Conservation (phyloP, 2,113 vertebrate genomes). For the Lontra canadensis region DNA sequence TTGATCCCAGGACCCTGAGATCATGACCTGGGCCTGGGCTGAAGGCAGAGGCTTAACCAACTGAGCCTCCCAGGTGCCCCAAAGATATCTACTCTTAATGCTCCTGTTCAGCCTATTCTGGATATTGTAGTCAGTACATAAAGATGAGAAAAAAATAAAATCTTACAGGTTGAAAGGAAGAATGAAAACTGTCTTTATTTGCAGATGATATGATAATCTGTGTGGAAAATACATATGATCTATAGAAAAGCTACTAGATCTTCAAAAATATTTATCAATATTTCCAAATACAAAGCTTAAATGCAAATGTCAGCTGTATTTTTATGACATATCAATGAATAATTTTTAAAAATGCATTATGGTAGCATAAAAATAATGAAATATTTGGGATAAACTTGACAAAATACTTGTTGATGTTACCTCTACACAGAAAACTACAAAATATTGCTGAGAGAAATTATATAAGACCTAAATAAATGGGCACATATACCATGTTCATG, state of each 20-base stretch:
- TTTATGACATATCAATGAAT: not conserved
- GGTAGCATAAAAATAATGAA: not conserved
- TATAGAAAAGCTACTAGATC: not conserved
- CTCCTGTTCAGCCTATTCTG: not conserved
- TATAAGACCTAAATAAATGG: not conserved
- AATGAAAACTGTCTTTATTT: not conserved
- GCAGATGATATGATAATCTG: not conserved
- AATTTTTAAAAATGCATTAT: not conserved
- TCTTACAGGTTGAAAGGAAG: not conserved
- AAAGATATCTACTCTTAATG: not conserved
- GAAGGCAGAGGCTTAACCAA: too few relatives aligned
- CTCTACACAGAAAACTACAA: not conserved
- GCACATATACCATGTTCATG: not conserved
- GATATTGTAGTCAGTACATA: not conserved
- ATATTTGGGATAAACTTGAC: not conserved
- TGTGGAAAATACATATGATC: not conserved
- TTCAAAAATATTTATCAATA: not conserved
- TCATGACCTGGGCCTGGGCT: too few relatives aligned
- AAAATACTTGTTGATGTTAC: not conserved
- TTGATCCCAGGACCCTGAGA: too few relatives aligned
- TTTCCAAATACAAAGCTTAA: not conserved
- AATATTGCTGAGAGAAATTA: not conserved
- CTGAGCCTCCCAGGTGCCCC: too few relatives aligned
- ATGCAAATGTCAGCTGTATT: not conserved
- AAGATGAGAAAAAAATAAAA: not conserved